These are phyloP conservation scores for Helostoma temminkii DNA, from an alignment of 2,797 vertebrate species.

Conservation along the genomic window DNA sequence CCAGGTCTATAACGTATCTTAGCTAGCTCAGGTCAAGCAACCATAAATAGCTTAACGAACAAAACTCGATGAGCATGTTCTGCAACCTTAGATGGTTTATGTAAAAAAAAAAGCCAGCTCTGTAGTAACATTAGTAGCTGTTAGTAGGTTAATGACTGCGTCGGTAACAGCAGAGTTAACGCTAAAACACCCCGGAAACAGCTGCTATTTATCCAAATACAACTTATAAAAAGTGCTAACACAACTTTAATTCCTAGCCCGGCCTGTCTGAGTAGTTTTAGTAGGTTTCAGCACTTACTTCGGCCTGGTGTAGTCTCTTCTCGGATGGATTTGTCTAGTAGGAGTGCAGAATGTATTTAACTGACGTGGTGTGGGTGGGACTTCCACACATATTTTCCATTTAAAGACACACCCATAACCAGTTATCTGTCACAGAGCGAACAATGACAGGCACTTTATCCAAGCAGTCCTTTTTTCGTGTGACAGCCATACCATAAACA, in stretches of 20 bases:
- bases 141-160: slow-evolving; percentile 11
- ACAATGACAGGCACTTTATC: slow-evolving; percentile 3
- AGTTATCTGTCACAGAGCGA: background rate
- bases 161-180: background rate
- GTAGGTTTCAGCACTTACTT: slow-evolving; percentile 63
- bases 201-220: no score
- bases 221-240: background rate
- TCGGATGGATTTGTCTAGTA: background rate
- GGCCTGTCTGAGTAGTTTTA: background rate
- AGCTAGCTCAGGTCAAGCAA: background rate
- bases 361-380: slow-evolving; percentile 71
- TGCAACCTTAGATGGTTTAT: no score
- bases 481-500: slow-evolving; percentile 30
- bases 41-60: no score
- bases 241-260: background rate
- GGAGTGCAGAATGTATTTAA: slow-evolving; percentile 26
- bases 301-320: slow-evolving; percentile 30
- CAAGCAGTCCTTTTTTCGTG: background rate
- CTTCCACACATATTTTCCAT: slow-evolving; percentile 66
- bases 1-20: background rate
- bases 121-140: background rate
- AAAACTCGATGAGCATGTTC: no score
- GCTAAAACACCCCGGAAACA: slow-evolving; percentile 3
- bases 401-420: slow-evolving; percentile 21
- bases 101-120: background rate